Percentiles rank a stretch among this genome's conserved stretches.
Conservation (phyloP, 2,888 invertebrate genomes). For the Hemistola chrysoprasaria region DNA sequence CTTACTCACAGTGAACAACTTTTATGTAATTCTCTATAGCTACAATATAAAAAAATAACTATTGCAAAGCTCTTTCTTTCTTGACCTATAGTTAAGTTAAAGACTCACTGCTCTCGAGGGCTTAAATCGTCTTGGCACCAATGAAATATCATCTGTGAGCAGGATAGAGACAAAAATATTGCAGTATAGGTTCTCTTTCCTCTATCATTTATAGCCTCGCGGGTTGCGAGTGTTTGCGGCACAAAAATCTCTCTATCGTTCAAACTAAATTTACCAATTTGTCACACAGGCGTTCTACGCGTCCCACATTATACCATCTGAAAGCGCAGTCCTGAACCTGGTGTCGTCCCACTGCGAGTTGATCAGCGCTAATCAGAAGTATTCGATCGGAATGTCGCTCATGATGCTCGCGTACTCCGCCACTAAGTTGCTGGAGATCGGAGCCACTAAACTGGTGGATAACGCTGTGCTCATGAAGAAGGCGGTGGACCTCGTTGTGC, state of each 20-base stretch:
- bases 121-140: too few species aligned
- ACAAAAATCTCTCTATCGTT: not conserved
- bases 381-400: slow-evolving; percentile 65
- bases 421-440: slow-evolving; percentile 66
- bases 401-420: slow-evolving; percentile 74
- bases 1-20: too few species aligned
- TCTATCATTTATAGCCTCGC: too few species aligned
- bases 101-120: too few species aligned
- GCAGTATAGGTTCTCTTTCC: too few species aligned
- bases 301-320: slow-evolving; percentile 91
- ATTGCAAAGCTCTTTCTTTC: too few species aligned
- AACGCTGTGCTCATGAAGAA: slow-evolving; percentile 83
- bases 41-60: too few species aligned
- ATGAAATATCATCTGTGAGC: too few species aligned
- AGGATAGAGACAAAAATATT: too few species aligned
- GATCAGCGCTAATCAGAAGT: slow-evolving; percentile 63
- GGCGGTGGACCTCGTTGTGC: slow-evolving; percentile 86
- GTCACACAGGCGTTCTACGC: slow-evolving; percentile 85
- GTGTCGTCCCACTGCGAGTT: slow-evolving; percentile 78
- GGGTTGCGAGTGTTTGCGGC: too few species aligned
- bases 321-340: slow-evolving; percentile 90
- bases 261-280: slow-evolving; percentile 3
- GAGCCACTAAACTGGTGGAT: slow-evolving; percentile 73
- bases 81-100: too few species aligned
- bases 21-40: too few species aligned